A percentile compares a stretch with the other conserved stretches of the same genome.
Conservation (phyloP, 1,140 invertebrate species). For the Conus betulinus region DNA sequence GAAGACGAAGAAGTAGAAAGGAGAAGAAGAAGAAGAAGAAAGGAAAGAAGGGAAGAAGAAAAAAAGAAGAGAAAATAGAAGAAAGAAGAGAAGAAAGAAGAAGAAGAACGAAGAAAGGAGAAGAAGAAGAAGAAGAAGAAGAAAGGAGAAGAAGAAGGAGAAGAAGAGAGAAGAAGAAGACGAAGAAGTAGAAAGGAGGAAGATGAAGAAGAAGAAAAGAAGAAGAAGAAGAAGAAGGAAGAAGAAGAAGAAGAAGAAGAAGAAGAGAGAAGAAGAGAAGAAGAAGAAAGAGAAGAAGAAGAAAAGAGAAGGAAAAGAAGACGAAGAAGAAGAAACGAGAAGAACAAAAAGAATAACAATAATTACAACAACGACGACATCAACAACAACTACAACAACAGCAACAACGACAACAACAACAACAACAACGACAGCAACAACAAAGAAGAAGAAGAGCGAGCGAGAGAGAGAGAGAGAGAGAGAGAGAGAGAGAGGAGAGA, state of each 20-base stretch:
- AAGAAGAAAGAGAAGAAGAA: slow-evolving; percentile 22
- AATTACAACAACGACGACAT: background rate
- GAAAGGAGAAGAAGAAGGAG: background rate
- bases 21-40: background rate
- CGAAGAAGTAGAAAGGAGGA: background rate
- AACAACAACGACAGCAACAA: background rate
- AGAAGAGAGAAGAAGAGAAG: background rate
- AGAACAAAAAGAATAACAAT: no score
- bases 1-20: no score
- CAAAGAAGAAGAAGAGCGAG: background rate
- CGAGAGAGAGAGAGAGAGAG: no score
- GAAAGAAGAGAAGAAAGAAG: background rate
- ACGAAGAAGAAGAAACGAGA: background rate
- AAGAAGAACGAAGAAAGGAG: background rate
- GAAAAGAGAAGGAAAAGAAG: slow-evolving; percentile 14
- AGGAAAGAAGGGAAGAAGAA: no score
- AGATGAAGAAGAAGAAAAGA: background rate
- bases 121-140: no score
- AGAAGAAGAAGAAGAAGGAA: background rate
- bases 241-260: background rate
- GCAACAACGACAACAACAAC: background rate
- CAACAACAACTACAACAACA: background rate
- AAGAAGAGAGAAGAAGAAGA: background rate
- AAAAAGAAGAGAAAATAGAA: background rate
- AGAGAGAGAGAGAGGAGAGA: background rate